These are phyloP conservation scores for Tringa solitaria DNA, from an alignment of 2,113 vertebrate species.

Conservation along the genomic window DNA sequence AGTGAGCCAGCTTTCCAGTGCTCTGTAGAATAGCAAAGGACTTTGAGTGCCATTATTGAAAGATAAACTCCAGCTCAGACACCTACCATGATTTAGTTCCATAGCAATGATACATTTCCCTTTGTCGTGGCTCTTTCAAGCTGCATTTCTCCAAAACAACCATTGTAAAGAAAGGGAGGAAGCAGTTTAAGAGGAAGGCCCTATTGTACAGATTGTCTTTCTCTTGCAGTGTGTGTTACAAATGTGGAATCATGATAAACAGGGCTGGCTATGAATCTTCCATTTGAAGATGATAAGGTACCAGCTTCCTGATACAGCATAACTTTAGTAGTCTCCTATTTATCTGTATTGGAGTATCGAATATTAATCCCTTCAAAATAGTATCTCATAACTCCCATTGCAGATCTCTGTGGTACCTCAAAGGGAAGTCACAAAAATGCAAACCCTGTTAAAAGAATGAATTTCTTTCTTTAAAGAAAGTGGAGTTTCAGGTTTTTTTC, in stretches of 20 bases:
- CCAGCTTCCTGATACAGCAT: neutral
- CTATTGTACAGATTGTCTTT: neutral
- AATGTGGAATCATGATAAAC: neutral
- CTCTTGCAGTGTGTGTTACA: neutral
- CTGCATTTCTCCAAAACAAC: neutral
- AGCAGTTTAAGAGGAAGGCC: neutral
- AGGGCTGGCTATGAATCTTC: neutral
- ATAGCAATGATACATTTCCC: neutral
- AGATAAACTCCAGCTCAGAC: neutral
- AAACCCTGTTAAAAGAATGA: neutral
- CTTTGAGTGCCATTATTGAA: neutral
- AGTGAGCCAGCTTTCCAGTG: neutral
- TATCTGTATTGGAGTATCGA: neutral
- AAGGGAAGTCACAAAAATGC: neutral
- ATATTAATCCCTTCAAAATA: neutral
- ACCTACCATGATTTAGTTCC: neutral
- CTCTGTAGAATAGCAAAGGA: neutral
- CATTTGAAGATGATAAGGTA: neutral
- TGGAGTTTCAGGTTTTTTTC: neutral
- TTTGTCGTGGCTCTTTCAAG: neutral
- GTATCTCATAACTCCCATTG: neutral
- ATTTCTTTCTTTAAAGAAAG: neutral
- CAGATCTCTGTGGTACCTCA: neutral
- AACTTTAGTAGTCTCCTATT: neutral
- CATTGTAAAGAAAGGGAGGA: neutral